A percentile compares a stretch with the other conserved stretches of the same genome.
phyloP scores from a whole-genome alignment of 2,888 invertebrate species.

The Lasiommata megera region DNA sequence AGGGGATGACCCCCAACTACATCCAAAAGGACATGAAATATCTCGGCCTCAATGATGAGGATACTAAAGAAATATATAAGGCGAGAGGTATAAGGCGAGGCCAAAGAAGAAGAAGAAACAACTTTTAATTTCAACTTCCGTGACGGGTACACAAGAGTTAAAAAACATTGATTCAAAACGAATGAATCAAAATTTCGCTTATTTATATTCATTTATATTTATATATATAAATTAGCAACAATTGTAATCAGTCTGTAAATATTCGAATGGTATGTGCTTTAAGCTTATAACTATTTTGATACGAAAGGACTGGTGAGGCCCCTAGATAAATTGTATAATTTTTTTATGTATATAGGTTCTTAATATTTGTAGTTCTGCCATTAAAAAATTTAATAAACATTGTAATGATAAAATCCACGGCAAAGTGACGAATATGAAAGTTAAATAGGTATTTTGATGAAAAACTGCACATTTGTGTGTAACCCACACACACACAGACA shows the following conservation, averaged over 20 bases:
- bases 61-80: no score
- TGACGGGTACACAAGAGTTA: neutral
- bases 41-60: no score
- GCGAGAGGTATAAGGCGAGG: no score
- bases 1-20: no score
- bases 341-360: neutral
- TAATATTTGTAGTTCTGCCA: neutral
- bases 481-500: no score
- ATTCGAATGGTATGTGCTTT: conserved; percentile 17
- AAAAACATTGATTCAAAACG: conserved; percentile 28
- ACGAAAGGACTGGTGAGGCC: neutral
- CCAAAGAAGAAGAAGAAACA: no score
- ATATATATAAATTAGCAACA: conserved; percentile 14
- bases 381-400: neutral
- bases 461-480: no score
- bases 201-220: conserved; percentile 5
- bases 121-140: neutral
- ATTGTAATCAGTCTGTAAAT: conserved; percentile 25
- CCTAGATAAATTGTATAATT: neutral
- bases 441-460: no score
- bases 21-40: no score
- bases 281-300: conserved; percentile 1
- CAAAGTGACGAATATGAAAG: no score
- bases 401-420: no score
- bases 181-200: conserved; percentile 24